Evolutionary conservation across 1,140 invertebrate species (phyloP).

Genomic region (Cecropterus lyciades): DNA sequence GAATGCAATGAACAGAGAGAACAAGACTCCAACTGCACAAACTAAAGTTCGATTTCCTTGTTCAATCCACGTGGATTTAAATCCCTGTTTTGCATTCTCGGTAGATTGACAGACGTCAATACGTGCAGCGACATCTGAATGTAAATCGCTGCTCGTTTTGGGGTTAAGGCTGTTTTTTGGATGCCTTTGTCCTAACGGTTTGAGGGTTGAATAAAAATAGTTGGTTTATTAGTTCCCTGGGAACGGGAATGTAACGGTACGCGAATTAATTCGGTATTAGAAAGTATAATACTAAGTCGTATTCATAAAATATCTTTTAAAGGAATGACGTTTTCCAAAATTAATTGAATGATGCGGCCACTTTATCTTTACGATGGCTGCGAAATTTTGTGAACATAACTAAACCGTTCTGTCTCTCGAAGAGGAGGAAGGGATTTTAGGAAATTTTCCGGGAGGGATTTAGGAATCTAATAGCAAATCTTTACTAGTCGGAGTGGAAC

Average conservation of each 20-base stretch:
- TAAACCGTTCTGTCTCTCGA: too few relatives aligned
- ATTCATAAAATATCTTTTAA: neutral
- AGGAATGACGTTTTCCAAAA: too few relatives aligned
- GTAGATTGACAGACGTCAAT: slow-evolving; percentile 62
- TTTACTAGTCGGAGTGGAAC: too few relatives aligned
- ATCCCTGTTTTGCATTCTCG: slow-evolving; percentile 53
- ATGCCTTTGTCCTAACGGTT: slow-evolving; percentile 21
- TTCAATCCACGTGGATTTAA: slow-evolving; percentile 21
- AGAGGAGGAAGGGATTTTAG: too few relatives aligned
- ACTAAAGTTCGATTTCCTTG: slow-evolving; percentile 6
- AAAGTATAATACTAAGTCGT: neutral
- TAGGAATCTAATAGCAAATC: too few relatives aligned
- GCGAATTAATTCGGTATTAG: neutral
- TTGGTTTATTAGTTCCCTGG: neutral
- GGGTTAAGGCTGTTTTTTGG: slow-evolving; percentile 28
- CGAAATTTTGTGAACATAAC: too few relatives aligned
- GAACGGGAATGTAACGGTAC: slow-evolving; percentile 7
- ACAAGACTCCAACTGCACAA: neutral
- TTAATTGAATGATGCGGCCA: too few relatives aligned
- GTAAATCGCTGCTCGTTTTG: slow-evolving; percentile 20
- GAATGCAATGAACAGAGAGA: neutral
- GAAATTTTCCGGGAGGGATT: too few relatives aligned
- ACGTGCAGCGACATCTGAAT: slow-evolving; percentile 36
- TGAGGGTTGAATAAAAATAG: neutral
- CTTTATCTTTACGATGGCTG: too few relatives aligned